These are phyloP conservation scores for Theristicus caerulescens DNA, from an alignment of 2,113 vertebrate genomes.

Conservation along the genomic window DNA sequence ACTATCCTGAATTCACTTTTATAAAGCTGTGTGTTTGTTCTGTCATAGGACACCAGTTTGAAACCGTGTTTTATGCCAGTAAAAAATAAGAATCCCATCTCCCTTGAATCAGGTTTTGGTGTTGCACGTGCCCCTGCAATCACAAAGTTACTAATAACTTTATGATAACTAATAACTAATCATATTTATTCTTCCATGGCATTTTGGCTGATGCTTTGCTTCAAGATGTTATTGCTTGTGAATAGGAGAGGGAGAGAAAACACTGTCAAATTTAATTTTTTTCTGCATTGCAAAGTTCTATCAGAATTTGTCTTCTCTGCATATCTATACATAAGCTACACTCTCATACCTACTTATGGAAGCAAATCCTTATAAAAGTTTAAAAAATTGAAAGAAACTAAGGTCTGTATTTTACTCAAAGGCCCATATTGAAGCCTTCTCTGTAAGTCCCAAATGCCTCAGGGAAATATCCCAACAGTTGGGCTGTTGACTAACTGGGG, in stretches of 20 bases:
- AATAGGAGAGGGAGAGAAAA: neutral
- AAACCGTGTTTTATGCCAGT: neutral
- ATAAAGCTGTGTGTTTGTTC: neutral
- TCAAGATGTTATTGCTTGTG: neutral
- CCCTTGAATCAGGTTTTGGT: neutral
- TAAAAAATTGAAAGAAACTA: neutral
- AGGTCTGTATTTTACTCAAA: neutral
- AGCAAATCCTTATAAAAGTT: neutral
- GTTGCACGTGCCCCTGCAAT: neutral
- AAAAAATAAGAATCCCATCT: neutral
- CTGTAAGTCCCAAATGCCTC: neutral
- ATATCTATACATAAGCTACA: neutral
- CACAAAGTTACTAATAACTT: neutral
- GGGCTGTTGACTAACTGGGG: neutral
- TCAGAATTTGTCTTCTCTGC: neutral
- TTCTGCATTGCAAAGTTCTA: neutral
- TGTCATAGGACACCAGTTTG: neutral
- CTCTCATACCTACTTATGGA: neutral
- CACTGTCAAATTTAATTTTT: neutral
- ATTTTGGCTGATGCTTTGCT: neutral
- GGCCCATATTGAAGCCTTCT: neutral
- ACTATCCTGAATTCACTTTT: neutral
- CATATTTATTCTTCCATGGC: neutral
- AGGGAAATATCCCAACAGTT: neutral
- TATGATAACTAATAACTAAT: neutral